Evolutionary conservation across 1,140 invertebrate species (phyloP), one percentile per base, ranked within the genome.

Genomic region (Drosophila rufa): DNA sequence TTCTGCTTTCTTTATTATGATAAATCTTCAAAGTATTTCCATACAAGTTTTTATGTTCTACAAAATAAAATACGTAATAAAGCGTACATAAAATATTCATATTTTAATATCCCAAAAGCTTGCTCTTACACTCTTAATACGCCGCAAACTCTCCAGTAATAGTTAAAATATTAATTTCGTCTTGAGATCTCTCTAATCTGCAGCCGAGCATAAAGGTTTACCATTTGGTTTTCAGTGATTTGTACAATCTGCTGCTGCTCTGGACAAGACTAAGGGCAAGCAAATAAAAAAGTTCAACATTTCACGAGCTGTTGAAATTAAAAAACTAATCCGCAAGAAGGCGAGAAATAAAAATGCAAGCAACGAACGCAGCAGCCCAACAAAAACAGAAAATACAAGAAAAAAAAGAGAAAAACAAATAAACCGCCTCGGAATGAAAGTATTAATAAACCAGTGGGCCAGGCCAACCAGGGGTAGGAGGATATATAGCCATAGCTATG

Each of bases 341-440:
- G 80, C 83, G 80, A 47, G 64, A 83, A 87, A 87, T 76, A 64
- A 67, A 68, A 80, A 50, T 53, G 51, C 66, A 56, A 40, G 45
- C 46, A 45, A 53, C 55, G 42, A 46, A 62, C 12, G 68, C 22
- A 19, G 25, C 33, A 33, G 30, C 2, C n/a, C 12, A 55, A 55
- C 36, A 36, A 45, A 38, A 43, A 43, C 4, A 27, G 19, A 17
- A 56, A 14, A 12, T 15, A 19, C 30, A 53, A 36, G 6, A 33
- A 11, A 25, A 58, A 42, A 25, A 30, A 57, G 11, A 27, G 30
- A 64, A 73, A 68, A 66, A 38, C 67, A 80, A 87, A 87, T 87
- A 86, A 83, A 90, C 69, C 57, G 77, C 77, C 68, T 84, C 73
- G 66, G 65, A 87, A 86, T 83, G 80, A 89, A 84, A 87, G 82